Evolutionary conservation across 1,140 invertebrate species (phyloP).

Genomic region (Microplitis demolitor): DNA sequence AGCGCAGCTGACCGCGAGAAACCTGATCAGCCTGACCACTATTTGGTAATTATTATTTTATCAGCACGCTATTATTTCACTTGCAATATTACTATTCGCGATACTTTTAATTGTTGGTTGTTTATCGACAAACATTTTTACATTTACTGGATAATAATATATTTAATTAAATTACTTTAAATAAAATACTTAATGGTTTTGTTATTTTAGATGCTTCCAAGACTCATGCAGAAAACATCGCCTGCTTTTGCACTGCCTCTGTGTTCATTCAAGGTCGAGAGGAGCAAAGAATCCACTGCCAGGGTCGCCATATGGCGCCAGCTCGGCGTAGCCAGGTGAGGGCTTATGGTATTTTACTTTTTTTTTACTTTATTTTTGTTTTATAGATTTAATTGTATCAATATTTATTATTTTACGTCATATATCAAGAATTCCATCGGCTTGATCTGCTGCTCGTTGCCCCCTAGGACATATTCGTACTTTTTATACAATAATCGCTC

Average conservation of each 20-base stretch:
- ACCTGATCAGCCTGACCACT: slow-evolving; percentile 65
- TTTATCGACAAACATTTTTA: no score
- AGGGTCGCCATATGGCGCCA: slow-evolving; percentile 85
- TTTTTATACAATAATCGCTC: no score
- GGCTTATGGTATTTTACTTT: slow-evolving; percentile 13
- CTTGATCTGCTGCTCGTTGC: background rate
- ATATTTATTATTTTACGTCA: background rate
- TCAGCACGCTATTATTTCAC: background rate
- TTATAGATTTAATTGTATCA: background rate
- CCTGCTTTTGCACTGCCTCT: slow-evolving; percentile 74
- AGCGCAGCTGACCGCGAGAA: slow-evolving; percentile 63
- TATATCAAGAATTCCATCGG: background rate
- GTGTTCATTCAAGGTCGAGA: slow-evolving; percentile 80
- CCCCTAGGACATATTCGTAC: no score
- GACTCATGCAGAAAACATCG: slow-evolving; percentile 71
- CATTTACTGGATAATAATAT: background rate
- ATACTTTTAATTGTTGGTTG: background rate
- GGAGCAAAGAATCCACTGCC: slow-evolving; percentile 81
- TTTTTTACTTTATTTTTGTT: background rate
- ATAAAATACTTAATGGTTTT: slow-evolving; percentile 13
- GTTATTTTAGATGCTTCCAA: slow-evolving; percentile 67
- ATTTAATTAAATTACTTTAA: no score
- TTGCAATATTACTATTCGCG: background rate
- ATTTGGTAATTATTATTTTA: slow-evolving; percentile 61
- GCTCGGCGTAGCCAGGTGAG: slow-evolving; percentile 70